Conservation (phyloP, 1,140 invertebrate genomes). For the Panagrolaimus sp. region DNA sequence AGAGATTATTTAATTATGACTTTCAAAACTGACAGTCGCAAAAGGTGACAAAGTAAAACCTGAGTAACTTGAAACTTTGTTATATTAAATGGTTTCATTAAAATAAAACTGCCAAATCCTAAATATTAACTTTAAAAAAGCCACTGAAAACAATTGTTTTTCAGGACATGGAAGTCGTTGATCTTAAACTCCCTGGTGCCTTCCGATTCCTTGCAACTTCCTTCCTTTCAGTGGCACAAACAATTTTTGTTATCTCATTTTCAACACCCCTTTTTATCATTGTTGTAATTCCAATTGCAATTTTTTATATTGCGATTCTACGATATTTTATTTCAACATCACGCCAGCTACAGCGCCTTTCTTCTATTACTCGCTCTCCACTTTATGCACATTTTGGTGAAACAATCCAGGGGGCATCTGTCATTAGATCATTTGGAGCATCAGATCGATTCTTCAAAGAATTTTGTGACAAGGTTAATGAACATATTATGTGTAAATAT, state of each 20-base stretch:
- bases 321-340: constrained; percentile 87
- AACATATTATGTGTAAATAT: too few species aligned
- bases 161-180: constrained; percentile 58
- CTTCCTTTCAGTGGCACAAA: constrained; percentile 58
- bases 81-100: too few species aligned
- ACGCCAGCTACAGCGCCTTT: constrained; percentile 84
- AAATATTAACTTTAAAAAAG: too few species aligned
- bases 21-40: too few species aligned
- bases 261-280: constrained; percentile 63
- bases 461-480: too few species aligned
- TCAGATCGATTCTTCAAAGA: too few species aligned
- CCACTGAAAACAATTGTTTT: too few species aligned
- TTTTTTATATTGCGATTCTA: constrained; percentile 60
- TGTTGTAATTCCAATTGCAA: constrained; percentile 62
- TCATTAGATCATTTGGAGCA: constrained; percentile 61
- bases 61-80: too few species aligned
- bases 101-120: too few species aligned
- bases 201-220: constrained; percentile 31
- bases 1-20: too few species aligned
- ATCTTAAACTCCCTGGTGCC: constrained; percentile 40
- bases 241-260: constrained; percentile 62
- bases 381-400: constrained; percentile 97
- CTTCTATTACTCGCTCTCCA: constrained; percentile 90
- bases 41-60: too few species aligned
- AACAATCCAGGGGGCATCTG: constrained; percentile 62